Evolutionary conservation across 2,113 vertebrate genomes (phyloP), one percentile per base, ranked within the genome.

Genomic region (Ammodramus savannarum): DNA sequence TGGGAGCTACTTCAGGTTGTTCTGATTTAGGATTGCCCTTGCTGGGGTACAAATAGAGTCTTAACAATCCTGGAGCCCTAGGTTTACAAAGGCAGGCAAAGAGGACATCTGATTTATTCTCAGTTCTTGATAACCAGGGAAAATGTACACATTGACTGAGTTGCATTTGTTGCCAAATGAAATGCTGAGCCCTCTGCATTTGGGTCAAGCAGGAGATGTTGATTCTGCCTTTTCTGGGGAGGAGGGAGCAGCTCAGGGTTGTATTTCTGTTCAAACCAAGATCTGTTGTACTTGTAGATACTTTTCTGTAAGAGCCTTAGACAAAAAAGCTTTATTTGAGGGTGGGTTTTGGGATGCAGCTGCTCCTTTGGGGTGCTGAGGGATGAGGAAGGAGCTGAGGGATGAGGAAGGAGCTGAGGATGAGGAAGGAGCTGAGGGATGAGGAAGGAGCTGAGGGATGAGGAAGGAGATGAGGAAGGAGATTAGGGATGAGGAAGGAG

Each of bases 81-180:
- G 39, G 15, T 66, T 55, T 80, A 16, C 7, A 36, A 61, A 10
- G 29, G 41, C 32, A 22, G 61, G 71, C 20, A 0, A 7, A 58
- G 43, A 67, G 43, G 49, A 62, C 22, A 26, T 36, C 57, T 38
- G 79, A 14, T 46, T 43, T 59, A 21, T 78, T 81, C 49, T 62
- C 14, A 6, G 0, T 55, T 49, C 21, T 9, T 51, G 22, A 4
- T 51, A n/a, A 26, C 5, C 1, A 52, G 55, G 10, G 1, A 4
- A 41, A 7, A 18, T 3, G 14, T 9, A 0, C 21, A 2, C 1
- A 0, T 9, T 8, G 74, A 23, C 39, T 31, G 87, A 43, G 62
- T 13, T n/a, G 26, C 11, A 2, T 31, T 72, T 9, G 11, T 26
- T 39, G 43, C 48, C 52, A 49, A 3, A 26, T 44, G 4, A 83